Percentiles rank a stretch among this genome's conserved stretches.
These are phyloP conservation scores for Rhyacichthys aspro DNA, from an alignment of 2,797 vertebrate species.

Conservation along the genomic window DNA sequence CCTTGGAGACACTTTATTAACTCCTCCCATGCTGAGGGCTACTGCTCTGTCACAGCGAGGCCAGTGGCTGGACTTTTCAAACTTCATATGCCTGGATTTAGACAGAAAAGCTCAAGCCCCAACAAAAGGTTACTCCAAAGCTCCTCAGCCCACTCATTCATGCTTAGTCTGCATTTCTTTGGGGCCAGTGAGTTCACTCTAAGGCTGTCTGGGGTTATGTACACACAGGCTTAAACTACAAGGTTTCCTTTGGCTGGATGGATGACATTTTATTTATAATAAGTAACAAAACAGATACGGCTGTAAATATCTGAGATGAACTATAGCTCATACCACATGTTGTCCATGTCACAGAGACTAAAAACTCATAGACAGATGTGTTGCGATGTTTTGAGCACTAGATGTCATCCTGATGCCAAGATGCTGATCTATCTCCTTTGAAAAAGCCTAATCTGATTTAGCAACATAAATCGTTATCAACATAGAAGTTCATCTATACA, in stretches of 20 bases:
- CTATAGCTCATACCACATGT: no score
- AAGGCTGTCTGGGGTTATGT: constrained; percentile 16
- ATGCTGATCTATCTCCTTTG: background rate
- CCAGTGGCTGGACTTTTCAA: background rate
- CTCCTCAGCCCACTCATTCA: constrained; percentile 19
- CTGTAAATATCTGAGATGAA: no score
- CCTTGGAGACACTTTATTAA: constrained; percentile 42
- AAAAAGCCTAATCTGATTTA: no score
- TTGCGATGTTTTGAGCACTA: constrained; percentile 3
- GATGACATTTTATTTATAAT: background rate
- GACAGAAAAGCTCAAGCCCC: background rate
- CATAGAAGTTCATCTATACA: no score
- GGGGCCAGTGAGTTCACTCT: constrained; percentile 36
- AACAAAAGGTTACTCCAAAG: constrained; percentile 2
- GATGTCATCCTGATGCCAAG: constrained; percentile 22
- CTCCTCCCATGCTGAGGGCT: constrained; percentile 17
- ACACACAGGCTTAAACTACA: constrained; percentile 16
- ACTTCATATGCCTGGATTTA: background rate
- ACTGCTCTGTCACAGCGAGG: background rate
- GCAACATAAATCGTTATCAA: no score
- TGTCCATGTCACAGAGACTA: no score
- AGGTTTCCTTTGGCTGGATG: background rate
- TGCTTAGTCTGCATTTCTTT: constrained; percentile 32
- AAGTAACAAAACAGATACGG: background rate
- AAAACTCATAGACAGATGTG: background rate